Base-by-base conservation (phyloP, 2,113 vertebrate genomes). In the Melanostigma gelatinosum region DNA sequence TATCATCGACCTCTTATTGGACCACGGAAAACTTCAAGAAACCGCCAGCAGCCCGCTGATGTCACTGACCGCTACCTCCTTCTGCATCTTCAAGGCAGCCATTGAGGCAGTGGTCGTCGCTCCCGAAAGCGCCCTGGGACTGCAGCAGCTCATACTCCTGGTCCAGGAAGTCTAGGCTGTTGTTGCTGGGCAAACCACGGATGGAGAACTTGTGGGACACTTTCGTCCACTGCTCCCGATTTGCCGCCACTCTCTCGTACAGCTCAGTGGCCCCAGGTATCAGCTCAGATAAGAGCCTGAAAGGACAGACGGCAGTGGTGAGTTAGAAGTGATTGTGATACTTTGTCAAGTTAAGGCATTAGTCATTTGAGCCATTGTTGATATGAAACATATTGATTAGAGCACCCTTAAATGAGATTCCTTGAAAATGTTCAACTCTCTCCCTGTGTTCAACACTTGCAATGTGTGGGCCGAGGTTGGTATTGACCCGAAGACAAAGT, bases 201-300 rank as follows among this genome's bases (percentile, higher is more conserved):
- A 98, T 97, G 91, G 97, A 98, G 96, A 99, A 99, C 72, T 98
- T 99, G 94, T 99, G 97, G 12, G 98, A 98, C 44, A 99, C 97
- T 86, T 97, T 97, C 75, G 96, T 96, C 98, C 98, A 99, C 91
- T 98, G 97, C 91, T 98, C 97, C 7, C 97, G 94, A 91, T 99
- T 99, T 36, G 97, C 96, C 27, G 97, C 95, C 87, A 99, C 98
- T 0, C 97, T 88, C 87, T 98, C 97, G 0, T 97, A 99, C 40
- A 99, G 95, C 91, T 98, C 97, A 0, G 95, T 83, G 0, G 97
- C 95, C 46, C 93, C 93, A 0, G 98, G 98, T 87, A 99, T 96
- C 73, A 99, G 94, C 83, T 98, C 97, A 72, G 97, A 97, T 9
- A 99, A 94, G 87, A 99, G 87, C 94, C 98, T 99, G 22, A 13